phyloP scores from a whole-genome alignment of 1,140 invertebrate species.

The Planococcus citri region DNA sequence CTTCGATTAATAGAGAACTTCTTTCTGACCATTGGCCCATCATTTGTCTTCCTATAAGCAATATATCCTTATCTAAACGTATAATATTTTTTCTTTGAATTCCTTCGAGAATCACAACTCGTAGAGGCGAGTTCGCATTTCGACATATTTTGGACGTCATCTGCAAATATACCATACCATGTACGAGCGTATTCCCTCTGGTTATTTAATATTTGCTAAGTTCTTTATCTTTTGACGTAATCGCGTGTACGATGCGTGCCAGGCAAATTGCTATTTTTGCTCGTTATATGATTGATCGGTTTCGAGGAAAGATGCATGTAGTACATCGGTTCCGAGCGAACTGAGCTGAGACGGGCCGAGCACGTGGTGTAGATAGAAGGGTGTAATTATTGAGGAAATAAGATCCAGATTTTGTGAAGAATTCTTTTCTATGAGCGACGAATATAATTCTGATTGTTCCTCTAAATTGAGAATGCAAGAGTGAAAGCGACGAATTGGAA shows the following conservation, averaged over 20 bases:
- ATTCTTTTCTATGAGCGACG: too few relatives aligned
- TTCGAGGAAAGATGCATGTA: too few relatives aligned
- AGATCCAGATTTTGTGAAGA: too few relatives aligned
- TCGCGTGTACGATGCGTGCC: not conserved
- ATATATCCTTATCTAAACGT: constrained; percentile 16
- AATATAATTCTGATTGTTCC: too few relatives aligned
- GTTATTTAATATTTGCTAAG: constrained; percentile 13
- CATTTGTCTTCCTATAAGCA: constrained; percentile 16
- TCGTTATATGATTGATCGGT: too few relatives aligned
- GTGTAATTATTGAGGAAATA: too few relatives aligned
- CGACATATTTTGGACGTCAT: not conserved
- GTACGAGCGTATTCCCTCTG: constrained; percentile 9
- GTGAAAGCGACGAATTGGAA: too few relatives aligned
- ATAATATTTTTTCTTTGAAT: not conserved
- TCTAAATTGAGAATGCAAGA: too few relatives aligned
- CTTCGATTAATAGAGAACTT: constrained; percentile 13
- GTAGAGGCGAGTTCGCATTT: not conserved
- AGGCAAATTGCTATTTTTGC: too few relatives aligned
- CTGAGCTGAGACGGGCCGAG: too few relatives aligned
- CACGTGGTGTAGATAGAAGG: too few relatives aligned
- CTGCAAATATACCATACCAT: constrained; percentile 16
- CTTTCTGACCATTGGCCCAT: constrained; percentile 14
- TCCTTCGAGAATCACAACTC: not conserved
- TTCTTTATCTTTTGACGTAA: not conserved
- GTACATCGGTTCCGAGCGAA: too few relatives aligned